phyloP scores from a whole-genome alignment of 1,140 invertebrate genomes.

The Eubasilissa regina region DNA sequence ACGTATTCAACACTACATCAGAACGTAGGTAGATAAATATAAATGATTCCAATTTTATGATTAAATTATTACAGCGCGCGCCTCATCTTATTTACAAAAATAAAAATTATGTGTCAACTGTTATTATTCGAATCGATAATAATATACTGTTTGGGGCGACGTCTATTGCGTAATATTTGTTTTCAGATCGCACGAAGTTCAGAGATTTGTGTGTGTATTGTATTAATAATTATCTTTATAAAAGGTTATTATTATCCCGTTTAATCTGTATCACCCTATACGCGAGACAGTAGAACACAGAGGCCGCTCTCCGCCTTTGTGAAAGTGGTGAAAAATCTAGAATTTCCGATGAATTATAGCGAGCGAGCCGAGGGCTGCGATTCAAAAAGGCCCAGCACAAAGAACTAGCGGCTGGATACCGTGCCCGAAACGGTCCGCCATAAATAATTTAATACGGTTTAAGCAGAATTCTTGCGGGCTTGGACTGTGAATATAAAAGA shows the following conservation, averaged over 20 bases:
- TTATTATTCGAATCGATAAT: no score
- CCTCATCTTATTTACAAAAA: no score
- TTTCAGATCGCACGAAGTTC: no score
- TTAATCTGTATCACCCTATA: background rate
- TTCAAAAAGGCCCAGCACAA: background rate
- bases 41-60: no score
- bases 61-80: no score
- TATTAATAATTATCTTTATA: no score
- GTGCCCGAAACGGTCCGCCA: slow-evolving; percentile 3
- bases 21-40: no score
- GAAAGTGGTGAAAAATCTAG: slow-evolving; percentile 19
- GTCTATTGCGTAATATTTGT: no score
- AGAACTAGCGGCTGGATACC: slow-evolving; percentile 1
- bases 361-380: background rate
- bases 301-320: background rate
- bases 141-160: no score
- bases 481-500: slow-evolving; percentile 32
- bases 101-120: no score
- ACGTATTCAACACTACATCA: no score
- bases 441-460: slow-evolving; percentile 34
- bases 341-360: slow-evolving; percentile 21
- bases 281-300: slow-evolving; percentile 19
- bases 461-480: slow-evolving; percentile 16
- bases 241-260: background rate
- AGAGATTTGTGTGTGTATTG: no score